Percentiles rank a stretch among this genome's conserved stretches.
Conservation (phyloP, 1,140 invertebrate genomes). For the Nixonia krombeini region DNA sequence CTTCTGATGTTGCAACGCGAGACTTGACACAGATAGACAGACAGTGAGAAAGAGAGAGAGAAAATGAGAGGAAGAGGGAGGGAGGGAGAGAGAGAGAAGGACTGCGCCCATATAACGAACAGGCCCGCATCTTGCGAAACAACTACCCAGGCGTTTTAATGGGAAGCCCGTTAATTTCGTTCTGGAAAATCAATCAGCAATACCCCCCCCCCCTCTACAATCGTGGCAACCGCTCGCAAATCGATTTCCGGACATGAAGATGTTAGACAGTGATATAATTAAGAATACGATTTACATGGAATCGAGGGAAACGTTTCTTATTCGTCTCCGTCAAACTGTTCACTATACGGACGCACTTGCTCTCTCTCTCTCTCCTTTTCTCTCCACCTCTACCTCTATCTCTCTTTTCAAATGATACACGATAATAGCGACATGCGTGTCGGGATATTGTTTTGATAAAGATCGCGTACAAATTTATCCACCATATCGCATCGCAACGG, state of each 20-base stretch:
- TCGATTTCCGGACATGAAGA: slow-evolving; percentile 15
- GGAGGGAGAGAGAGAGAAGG: too few species aligned
- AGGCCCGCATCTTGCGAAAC: slow-evolving; percentile 47
- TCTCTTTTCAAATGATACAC: too few species aligned
- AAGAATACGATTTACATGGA: background rate
- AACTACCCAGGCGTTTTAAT: slow-evolving; percentile 29
- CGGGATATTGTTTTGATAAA: too few species aligned
- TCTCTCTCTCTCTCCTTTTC: too few species aligned
- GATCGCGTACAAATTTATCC: too few species aligned
- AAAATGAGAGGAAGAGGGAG: too few species aligned
- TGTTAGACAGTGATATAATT: background rate
- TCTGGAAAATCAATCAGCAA: slow-evolving; percentile 21
- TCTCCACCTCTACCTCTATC: too few species aligned
- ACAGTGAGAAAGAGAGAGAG: too few species aligned
- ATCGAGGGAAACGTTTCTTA: background rate
- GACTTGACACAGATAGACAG: slow-evolving; percentile 71
- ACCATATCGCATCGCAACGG: too few species aligned
- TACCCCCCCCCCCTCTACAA: slow-evolving; percentile 5
- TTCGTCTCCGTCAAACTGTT: too few species aligned
- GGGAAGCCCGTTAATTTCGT: slow-evolving; percentile 43
- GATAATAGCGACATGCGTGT: too few species aligned
- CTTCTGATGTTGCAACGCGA: slow-evolving; percentile 69
- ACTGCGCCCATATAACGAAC: slow-evolving; percentile 48
- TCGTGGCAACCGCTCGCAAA: slow-evolving; percentile 1
- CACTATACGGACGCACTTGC: too few species aligned